These are phyloP conservation scores for Clepsis dumicolana DNA, from an alignment of 2,888 invertebrate species.

Conservation along the genomic window DNA sequence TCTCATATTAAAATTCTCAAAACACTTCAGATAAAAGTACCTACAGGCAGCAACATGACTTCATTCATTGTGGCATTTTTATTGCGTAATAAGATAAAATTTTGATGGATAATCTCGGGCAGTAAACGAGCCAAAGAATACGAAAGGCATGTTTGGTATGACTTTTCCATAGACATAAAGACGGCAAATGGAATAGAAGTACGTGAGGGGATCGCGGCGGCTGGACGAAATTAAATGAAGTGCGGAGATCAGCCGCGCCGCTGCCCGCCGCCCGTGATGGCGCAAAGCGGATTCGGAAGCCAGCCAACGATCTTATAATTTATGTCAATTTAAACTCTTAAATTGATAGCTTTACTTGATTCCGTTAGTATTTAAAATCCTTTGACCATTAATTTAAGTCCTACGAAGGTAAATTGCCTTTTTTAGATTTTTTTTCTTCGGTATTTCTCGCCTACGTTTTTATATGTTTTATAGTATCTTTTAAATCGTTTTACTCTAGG, in stretches of 20 bases:
- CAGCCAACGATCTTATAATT: slow-evolving; percentile 28
- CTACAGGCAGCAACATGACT: slow-evolving; percentile 55
- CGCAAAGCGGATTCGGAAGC: slow-evolving; percentile 16
- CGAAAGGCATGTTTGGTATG: slow-evolving; percentile 67
- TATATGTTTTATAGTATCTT: too few relatives aligned
- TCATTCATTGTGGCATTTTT: slow-evolving; percentile 73
- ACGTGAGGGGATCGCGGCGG: slow-evolving; percentile 44
- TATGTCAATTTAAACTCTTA: slow-evolving; percentile 34
- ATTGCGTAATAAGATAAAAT: slow-evolving; percentile 72
- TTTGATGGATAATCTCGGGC: slow-evolving; percentile 72
- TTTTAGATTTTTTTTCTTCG: neutral
- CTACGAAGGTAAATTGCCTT: neutral
- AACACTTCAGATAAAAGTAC: slow-evolving; percentile 61
- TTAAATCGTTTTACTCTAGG: too few relatives aligned
- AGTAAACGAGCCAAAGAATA: slow-evolving; percentile 67
- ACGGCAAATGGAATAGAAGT: slow-evolving; percentile 50
- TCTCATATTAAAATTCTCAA: slow-evolving; percentile 68
- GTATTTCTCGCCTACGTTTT: neutral
- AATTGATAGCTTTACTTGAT: slow-evolving; percentile 18
- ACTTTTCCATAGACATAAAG: slow-evolving; percentile 62
- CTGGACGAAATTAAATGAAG: slow-evolving; percentile 51
- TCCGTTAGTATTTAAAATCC: slow-evolving; percentile 8
- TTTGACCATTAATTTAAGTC: slow-evolving; percentile 1
- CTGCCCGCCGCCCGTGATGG: slow-evolving; percentile 32
- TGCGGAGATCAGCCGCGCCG: slow-evolving; percentile 22